Base-by-base conservation (phyloP, 2,113 vertebrate genomes). In the Hiodon alosoides region DNA sequence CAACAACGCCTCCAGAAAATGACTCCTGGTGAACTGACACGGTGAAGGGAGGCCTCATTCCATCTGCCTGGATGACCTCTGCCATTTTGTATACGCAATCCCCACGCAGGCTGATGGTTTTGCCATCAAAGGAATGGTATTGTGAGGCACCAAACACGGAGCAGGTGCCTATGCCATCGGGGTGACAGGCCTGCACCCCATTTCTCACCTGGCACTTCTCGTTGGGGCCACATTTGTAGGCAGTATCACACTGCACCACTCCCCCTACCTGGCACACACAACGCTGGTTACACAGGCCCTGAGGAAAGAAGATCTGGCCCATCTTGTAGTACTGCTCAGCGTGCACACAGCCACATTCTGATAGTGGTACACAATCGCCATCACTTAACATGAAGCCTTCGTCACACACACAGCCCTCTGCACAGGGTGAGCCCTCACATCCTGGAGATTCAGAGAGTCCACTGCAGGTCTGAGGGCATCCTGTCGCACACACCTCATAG, bases 31-130 rank as follows among this genome's bases (percentile, higher is more conserved):
- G 76, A 10, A 85, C 76, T 31, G 50, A 57, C 10, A 89, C 73
- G 46, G 31, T 71, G 67, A 85, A 87, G 3, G 76, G 71, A 47
- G 58, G 61, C 2, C 62, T 78, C 4, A 67, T 74, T 13, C 67
- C 67, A 7, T 70, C 46, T 4, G 0, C 13, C 4, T 54, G 3
- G 50, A 51, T 48, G 3, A 68, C 73, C 66, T 82, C 77, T 4
- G 75, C 73, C 62, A 89, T 8, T 57, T 58, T 79, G 46, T 85
- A 87, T 64, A 78, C 76, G 69, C 87, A 88, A 74, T 82, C 68
- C 11, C 85, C 85, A 13, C 9, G 62, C 46, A 86, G 71, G 46
- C 71, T 81, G 59, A 87, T 82, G 2, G 47, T 16, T 8, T 64
- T 78, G 17, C 80, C 81, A 77, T 86, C 87, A 65, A 79, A 87